Conservation (phyloP, 1,140 invertebrate genomes). For the Triops cancriformis region DNA sequence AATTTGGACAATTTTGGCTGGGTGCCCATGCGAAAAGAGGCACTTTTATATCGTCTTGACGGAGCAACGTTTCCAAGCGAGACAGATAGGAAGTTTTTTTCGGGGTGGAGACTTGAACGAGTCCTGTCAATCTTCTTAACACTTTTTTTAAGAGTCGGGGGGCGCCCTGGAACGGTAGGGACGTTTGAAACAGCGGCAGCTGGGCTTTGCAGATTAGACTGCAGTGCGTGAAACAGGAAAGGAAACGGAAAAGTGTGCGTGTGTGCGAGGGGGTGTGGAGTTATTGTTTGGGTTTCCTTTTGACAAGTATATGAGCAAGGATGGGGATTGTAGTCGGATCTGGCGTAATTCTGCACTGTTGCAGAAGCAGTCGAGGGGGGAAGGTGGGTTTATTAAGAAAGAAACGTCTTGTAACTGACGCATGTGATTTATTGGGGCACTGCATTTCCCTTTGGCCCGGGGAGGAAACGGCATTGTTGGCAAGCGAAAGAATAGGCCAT, state of each 20-base stretch:
- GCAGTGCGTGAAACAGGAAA: neutral
- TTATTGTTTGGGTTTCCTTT: neutral
- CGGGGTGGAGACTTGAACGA: neutral
- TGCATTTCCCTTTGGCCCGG: neutral
- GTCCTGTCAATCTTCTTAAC: neutral
- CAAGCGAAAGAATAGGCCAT: neutral
- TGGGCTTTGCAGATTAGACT: neutral
- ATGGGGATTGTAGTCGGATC: neutral
- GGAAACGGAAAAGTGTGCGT: neutral
- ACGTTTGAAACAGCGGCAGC: neutral
- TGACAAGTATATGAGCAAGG: neutral
- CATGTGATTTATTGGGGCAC: neutral
- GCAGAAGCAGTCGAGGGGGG: no score
- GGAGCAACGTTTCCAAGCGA: neutral
- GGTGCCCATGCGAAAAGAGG: neutral
- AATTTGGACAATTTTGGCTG: neutral
- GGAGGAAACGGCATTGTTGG: neutral
- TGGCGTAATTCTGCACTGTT: neutral
- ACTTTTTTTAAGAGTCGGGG: neutral
- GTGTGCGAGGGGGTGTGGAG: neutral
- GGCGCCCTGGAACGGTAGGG: neutral
- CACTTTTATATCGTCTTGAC: conserved; percentile 1
- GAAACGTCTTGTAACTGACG: neutral
- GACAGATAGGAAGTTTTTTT: neutral
- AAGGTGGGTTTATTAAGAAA: neutral